These are phyloP conservation scores for Canis aureus DNA, from an alignment of 2,113 vertebrate genomes.

Conservation along the genomic window DNA sequence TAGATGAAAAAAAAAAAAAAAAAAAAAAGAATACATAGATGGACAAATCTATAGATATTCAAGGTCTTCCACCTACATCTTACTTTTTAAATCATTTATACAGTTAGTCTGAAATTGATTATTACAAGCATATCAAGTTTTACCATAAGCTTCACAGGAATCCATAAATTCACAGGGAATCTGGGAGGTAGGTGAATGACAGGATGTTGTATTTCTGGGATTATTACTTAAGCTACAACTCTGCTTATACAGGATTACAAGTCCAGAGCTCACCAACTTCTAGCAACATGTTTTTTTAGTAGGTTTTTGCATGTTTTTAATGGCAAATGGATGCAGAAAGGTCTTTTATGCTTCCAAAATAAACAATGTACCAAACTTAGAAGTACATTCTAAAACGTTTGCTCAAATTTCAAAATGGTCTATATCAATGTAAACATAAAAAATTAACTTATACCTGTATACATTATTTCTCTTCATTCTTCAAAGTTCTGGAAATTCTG, in stretches of 20 bases:
- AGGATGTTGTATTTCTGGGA: background rate
- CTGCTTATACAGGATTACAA: background rate
- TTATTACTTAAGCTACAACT: slow-evolving; percentile 47
- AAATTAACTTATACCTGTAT: background rate
- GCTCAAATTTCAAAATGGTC: slow-evolving; percentile 52
- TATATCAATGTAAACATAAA: slow-evolving; percentile 5
- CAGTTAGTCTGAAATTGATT: slow-evolving; percentile 18
- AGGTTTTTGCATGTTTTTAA: background rate
- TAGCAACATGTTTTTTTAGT: background rate
- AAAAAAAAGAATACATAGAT: too few relatives aligned
- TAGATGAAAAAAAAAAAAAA: too few relatives aligned
- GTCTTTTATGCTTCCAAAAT: slow-evolving; percentile 55
- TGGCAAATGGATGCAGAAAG: background rate
- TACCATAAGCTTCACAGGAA: background rate
- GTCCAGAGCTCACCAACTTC: background rate
- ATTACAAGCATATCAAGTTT: slow-evolving; percentile 33
- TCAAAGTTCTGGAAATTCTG: slow-evolving; percentile 22
- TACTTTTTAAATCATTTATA: slow-evolving; percentile 1
- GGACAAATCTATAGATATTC: background rate
- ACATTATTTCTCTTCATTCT: background rate
- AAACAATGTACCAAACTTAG: slow-evolving; percentile 29
- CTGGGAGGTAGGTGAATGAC: background rate
- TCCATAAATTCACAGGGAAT: background rate
- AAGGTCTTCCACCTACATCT: background rate
- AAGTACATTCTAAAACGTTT: slow-evolving; percentile 46